Base-by-base conservation (phyloP, 2,113 vertebrate genomes). In the Myxocyprinus asiaticus region DNA sequence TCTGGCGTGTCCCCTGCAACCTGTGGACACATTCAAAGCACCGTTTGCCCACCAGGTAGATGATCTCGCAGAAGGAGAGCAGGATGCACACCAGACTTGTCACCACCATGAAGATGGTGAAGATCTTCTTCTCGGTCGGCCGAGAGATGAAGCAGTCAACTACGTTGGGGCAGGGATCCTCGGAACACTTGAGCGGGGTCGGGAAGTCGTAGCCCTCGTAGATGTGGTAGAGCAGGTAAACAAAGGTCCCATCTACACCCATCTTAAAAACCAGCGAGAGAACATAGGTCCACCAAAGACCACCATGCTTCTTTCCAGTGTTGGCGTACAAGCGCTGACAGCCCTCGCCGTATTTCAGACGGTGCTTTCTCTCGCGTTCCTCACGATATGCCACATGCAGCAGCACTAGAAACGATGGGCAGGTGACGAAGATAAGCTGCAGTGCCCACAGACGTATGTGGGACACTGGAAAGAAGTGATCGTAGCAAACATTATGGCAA, bases 371-470 rank as follows among this genome's bases (percentile, higher is more conserved):
- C 58, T 96, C 93, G 44, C 91, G 90, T 56, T 95, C 95, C 44
- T 98, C 90, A 0, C 96, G 87, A 87, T 98, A 99, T 14, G 94
- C 94, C 48, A 98, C 97, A 0, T 99, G 97, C 94, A 99, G 96
- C 84, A 96, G 87, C 83, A 99, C 98, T 3, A 99, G 89, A 45
- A 99, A 86, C 0, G 98, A 99, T 0, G 98, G 98, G 70, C 96
- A 98, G 0, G 96, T 98, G 88, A 99, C 98, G 14, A 99, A 94
- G 92, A 99, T 99, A 86, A 99, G 96, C 91, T 99, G 97, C 82
- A 99, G 91, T 4, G 97, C 97, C 98, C 98, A 99, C 12, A 99
- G 94, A 6, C 97, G 94, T 78, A 99, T 91, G 7, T 99, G 97
- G 63, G 97, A 98, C 56, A 99, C 77, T 0, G 98, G 97, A 91